Evolutionary conservation across 2,113 vertebrate genomes (phyloP).

Genomic region (Elaphurus davidianus): DNA sequence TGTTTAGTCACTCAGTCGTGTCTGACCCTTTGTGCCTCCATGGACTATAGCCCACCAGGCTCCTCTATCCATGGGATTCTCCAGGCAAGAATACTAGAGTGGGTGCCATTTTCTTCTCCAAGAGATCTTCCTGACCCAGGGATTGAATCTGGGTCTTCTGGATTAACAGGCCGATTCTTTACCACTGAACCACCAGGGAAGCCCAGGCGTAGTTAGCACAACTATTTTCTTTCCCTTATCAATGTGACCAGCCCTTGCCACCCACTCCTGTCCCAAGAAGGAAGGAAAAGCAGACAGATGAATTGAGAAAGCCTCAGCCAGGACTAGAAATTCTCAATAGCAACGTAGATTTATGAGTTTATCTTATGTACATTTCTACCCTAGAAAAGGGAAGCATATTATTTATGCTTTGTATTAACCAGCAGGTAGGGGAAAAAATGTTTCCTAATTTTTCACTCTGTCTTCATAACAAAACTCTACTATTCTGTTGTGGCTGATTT

Average conservation of each 20-base stretch:
- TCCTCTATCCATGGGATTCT: not conserved
- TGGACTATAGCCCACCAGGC: not conserved
- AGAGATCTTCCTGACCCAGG: not conserved
- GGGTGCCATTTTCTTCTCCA: not conserved
- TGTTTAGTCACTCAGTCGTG: not conserved
- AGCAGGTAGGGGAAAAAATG: not conserved
- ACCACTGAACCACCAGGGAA: not conserved
- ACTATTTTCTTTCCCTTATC: not conserved
- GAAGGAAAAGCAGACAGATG: not conserved
- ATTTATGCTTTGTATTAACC: not conserved
- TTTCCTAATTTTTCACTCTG: conserved; percentile 34
- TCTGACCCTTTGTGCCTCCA: not conserved
- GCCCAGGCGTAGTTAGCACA: not conserved
- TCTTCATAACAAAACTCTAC: not conserved
- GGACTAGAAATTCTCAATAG: not conserved
- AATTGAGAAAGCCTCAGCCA: not conserved
- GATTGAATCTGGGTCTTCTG: not conserved
- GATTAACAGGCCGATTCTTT: not conserved
- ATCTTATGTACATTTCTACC: not conserved
- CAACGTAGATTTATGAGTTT: not conserved
- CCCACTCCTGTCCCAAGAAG: not conserved
- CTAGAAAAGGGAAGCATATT: not conserved
- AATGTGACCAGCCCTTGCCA: not conserved
- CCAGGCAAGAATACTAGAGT: not conserved
- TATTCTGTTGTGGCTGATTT: not conserved